Evolutionary conservation across 1,140 invertebrate species (phyloP).

Genomic region (Nomia melanderi): DNA sequence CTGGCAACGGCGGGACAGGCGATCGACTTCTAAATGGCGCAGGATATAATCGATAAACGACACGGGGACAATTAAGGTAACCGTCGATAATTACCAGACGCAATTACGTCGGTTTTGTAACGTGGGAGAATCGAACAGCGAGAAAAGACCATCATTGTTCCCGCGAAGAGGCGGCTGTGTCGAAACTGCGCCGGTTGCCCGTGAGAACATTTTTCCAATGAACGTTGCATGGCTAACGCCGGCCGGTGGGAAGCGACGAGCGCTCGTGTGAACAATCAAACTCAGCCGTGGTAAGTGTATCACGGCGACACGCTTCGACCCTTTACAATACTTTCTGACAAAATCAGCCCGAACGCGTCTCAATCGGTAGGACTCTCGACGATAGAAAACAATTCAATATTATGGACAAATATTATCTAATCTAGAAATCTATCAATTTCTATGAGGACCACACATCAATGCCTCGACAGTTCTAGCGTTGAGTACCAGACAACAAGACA

Average conservation of each 20-base stretch:
- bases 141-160: slow-evolving; percentile 43
- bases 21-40: neutral
- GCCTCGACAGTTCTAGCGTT: no score
- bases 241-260: slow-evolving; percentile 10
- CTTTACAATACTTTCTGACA: no score
- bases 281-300: neutral
- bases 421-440: no score
- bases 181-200: slow-evolving; percentile 45
- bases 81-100: slow-evolving; percentile 23
- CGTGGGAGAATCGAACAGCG: slow-evolving; percentile 28
- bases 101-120: slow-evolving; percentile 39
- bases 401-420: no score
- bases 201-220: slow-evolving; percentile 59
- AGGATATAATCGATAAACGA: neutral
- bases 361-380: no score
- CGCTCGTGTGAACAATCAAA: slow-evolving; percentile 3
- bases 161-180: slow-evolving; percentile 31
- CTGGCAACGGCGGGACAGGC: neutral
- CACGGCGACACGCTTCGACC: neutral
- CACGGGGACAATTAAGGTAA: slow-evolving; percentile 9
- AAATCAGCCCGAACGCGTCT: no score
- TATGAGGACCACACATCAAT: no score
- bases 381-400: no score
- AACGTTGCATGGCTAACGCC: slow-evolving; percentile 43
- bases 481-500: no score